A percentile compares a stretch with the other conserved stretches of the same genome.
Conservation (phyloP, 92 coral and sea anemone genomes). For the Parazoanthus swiftii region DNA sequence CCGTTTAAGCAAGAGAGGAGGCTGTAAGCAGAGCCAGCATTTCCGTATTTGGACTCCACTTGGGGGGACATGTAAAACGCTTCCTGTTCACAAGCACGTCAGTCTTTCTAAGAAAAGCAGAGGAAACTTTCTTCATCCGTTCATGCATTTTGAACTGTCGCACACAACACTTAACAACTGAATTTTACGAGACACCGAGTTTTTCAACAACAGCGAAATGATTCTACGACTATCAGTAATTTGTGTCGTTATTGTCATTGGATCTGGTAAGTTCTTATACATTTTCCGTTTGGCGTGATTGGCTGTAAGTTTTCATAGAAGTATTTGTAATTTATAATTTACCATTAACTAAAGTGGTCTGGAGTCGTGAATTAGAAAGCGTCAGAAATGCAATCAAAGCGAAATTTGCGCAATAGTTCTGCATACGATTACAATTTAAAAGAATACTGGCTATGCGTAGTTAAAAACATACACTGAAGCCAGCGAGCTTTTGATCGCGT, state of each 20-base stretch:
- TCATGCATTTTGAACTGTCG: neutral
- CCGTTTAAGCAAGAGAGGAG: slow-evolving; percentile 16
- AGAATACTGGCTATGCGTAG: neutral
- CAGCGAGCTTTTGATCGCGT: neutral
- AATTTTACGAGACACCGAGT: neutral
- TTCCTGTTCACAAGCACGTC: neutral
- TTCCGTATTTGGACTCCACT: slow-evolving; percentile 24
- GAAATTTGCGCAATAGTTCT: neutral
- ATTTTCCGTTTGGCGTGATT: neutral
- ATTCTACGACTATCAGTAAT: neutral
- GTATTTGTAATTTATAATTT: neutral
- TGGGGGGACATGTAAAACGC: neutral
- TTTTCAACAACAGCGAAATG: neutral
- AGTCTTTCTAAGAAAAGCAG: neutral
- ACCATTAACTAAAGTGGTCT: neutral
- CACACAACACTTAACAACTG: neutral
- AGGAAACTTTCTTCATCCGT: neutral
- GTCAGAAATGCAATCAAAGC: too few relatives aligned
- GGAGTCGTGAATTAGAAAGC: neutral
- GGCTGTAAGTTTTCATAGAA: neutral
- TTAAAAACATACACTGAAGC: neutral
- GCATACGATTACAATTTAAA: too few relatives aligned
- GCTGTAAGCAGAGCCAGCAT: neutral
- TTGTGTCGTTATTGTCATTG: neutral
- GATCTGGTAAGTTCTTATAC: slow-evolving; percentile 12